Percentiles rank a stretch among this genome's conserved stretches.
Conservation (phyloP, 1,140 invertebrate species). For the Ericerus pela region DNA sequence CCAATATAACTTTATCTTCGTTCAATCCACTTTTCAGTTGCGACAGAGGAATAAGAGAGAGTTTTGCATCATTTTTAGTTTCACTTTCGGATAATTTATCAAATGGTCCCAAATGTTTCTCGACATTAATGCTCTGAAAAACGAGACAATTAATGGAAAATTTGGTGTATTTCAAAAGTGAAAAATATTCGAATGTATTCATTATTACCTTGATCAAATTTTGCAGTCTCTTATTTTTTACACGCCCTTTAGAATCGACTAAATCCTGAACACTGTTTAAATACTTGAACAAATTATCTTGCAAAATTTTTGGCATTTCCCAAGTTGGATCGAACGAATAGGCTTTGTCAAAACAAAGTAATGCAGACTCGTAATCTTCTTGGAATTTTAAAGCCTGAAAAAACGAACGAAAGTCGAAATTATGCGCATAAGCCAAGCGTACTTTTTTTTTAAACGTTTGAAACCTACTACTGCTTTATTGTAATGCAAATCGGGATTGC, state of each 20-base stretch:
- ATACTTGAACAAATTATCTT: conserved; percentile 46
- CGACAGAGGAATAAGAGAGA: conserved; percentile 35
- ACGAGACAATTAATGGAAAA: background rate
- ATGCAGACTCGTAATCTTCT: conserved; percentile 53
- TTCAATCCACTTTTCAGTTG: conserved; percentile 43
- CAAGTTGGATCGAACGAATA: conserved; percentile 55
- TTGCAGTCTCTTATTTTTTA: conserved; percentile 52
- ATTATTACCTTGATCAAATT: conserved; percentile 46
- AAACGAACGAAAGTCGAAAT: background rate
- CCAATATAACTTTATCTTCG: conserved; percentile 50
- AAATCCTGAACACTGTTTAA: conserved; percentile 47
- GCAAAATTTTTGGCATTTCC: conserved; percentile 45
- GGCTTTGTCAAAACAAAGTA: conserved; percentile 51
- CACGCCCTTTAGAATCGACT: conserved; percentile 50
- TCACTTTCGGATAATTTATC: background rate
- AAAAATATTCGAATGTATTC: background rate
- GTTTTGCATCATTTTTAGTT: conserved; percentile 29
- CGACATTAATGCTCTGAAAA: background rate
- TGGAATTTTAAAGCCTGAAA: conserved; percentile 45
- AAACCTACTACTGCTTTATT: conserved; percentile 68
- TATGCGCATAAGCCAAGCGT: background rate
- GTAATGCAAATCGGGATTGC: conserved; percentile 67
- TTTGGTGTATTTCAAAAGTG: background rate
- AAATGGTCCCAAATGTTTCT: conserved; percentile 1
- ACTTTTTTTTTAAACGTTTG: background rate